phyloP scores from a whole-genome alignment of 2,797 vertebrate genomes.

The Karalla daura region DNA sequence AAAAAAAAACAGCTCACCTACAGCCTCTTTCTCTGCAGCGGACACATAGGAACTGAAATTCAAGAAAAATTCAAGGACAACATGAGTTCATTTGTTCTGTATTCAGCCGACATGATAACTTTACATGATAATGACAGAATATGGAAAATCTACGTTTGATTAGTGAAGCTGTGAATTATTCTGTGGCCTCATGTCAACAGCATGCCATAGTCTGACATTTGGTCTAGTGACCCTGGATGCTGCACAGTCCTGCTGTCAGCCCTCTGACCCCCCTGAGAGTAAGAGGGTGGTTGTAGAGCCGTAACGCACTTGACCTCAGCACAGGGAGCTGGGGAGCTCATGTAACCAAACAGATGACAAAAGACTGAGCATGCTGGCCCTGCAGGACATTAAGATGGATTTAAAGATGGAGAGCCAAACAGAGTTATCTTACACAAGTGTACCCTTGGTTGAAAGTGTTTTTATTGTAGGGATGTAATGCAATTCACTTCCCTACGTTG shows the following conservation, averaged over 20 bases:
- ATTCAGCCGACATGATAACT: conserved; percentile 7
- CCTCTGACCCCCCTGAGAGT: conserved; percentile 33
- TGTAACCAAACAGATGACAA: conserved; percentile 56
- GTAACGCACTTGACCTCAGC: conserved; percentile 50
- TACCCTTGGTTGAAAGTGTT: too few species aligned
- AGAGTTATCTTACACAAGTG: background rate
- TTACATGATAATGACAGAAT: conserved; percentile 32
- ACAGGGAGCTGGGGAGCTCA: conserved; percentile 38
- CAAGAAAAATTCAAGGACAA: conserved; percentile 48
- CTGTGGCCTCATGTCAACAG: conserved; percentile 6
- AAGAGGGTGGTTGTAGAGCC: conserved; percentile 28
- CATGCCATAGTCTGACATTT: conserved; percentile 2
- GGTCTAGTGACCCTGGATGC: conserved; percentile 29
- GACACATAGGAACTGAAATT: conserved; percentile 85
- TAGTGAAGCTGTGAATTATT: conserved; percentile 8
- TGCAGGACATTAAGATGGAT: conserved; percentile 8
- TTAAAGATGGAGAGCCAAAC: conserved; percentile 10
- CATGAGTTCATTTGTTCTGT: conserved; percentile 23
- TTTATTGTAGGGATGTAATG: too few species aligned
- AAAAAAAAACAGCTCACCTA: conserved; percentile 82
- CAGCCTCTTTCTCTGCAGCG: conserved; percentile 78
- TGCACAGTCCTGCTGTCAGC: conserved; percentile 34
- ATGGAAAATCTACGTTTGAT: too few species aligned
- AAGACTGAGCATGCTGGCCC: conserved; percentile 31
- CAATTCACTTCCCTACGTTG: too few species aligned